These are phyloP conservation scores for Chrysopilus asiliformis DNA, from an alignment of 2,888 invertebrate genomes.

Conservation along the genomic window DNA sequence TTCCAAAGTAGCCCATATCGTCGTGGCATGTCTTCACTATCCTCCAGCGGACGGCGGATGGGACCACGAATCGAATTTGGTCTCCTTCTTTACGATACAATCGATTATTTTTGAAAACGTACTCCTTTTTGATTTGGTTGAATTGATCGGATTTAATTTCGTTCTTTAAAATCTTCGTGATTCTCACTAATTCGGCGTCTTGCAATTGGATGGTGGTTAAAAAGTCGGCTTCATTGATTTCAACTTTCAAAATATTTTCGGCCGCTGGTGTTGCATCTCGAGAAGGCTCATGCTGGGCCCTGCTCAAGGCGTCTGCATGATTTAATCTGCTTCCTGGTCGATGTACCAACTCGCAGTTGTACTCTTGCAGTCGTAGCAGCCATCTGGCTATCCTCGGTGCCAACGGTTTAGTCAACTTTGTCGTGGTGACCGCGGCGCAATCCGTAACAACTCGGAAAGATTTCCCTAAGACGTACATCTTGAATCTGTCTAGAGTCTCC, in stretches of 20 bases:
- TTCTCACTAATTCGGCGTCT: neutral
- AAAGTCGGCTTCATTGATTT: neutral
- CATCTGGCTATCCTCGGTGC: too few species aligned
- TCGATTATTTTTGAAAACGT: neutral
- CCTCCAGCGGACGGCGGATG: constrained; percentile 2
- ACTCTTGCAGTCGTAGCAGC: constrained; percentile 17
- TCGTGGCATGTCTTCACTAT: constrained; percentile 10
- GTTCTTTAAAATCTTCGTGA: neutral
- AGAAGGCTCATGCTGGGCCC: constrained; percentile 15
- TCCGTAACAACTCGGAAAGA: constrained; percentile 24
- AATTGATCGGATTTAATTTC: neutral
- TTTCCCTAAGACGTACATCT: constrained; percentile 25
- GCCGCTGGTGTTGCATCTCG: constrained; percentile 5
- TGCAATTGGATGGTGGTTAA: constrained; percentile 1
- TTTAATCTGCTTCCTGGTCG: constrained; percentile 19
- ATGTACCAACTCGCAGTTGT: constrained; percentile 13
- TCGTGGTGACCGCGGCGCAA: constrained; percentile 23
- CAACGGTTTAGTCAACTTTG: constrained; percentile 20
- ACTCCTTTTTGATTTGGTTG: neutral
- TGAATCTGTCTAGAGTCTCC: constrained; percentile 22
- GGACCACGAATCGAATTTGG: neutral
- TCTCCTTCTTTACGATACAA: neutral
- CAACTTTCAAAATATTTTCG: constrained; percentile 2
- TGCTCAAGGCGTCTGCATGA: constrained; percentile 24
- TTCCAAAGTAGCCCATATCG: constrained; percentile 10